Conservation (phyloP, 2,888 invertebrate genomes). For the Troides helena region DNA sequence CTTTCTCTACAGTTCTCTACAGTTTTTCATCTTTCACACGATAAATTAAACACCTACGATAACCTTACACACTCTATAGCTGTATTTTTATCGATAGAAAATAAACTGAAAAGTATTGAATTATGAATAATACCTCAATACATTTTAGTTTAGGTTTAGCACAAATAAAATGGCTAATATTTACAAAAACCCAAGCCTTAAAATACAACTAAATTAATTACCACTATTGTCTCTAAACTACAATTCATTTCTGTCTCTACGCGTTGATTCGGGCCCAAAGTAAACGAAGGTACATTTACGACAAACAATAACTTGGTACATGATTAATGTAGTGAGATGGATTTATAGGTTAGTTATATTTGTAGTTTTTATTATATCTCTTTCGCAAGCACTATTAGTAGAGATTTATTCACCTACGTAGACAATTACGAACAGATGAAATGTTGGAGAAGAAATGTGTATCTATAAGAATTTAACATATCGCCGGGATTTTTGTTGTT, state of each 20-base stretch:
- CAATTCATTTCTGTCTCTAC: constrained; percentile 18
- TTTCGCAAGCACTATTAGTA: constrained; percentile 40
- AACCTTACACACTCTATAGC: no score
- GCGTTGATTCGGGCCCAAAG: constrained; percentile 22
- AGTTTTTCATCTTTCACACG: no score
- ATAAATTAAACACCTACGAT: no score
- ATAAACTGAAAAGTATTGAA: no score
- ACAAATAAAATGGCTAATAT: no score
- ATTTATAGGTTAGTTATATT: constrained; percentile 56
- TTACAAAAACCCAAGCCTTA: background rate
- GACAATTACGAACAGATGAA: constrained; percentile 38
- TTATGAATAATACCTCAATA: no score
- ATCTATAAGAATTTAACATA: constrained; percentile 12
- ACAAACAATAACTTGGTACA: constrained; percentile 55
- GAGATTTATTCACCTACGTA: constrained; percentile 48
- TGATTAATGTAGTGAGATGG: constrained; percentile 61
- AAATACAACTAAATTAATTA: constrained; percentile 11
- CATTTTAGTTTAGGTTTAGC: no score
- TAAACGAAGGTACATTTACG: constrained; percentile 32
- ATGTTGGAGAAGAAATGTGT: constrained; percentile 25
- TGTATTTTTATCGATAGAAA: no score
- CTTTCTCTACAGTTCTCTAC: no score
- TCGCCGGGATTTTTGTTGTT: background rate
- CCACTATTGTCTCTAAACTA: constrained; percentile 11
- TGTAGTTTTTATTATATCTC: constrained; percentile 59